Evolutionary conservation across 1,140 invertebrate genomes (phyloP).

Genomic region (Hylaeus volcanicus): DNA sequence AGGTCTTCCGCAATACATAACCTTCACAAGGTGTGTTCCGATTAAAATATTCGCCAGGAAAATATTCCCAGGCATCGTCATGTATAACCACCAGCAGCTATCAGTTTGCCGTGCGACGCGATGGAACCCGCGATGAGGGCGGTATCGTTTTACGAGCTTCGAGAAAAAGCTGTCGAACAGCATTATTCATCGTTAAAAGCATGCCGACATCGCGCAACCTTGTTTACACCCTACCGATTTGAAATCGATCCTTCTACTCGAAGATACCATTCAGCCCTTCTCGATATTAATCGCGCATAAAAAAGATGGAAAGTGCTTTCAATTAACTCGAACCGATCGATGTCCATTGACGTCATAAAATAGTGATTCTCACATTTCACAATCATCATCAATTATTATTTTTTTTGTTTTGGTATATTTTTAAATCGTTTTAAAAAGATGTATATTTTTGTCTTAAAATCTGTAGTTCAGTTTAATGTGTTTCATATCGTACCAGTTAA

Average conservation of each 20-base stretch:
- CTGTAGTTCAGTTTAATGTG: too few species aligned
- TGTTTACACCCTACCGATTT: not conserved
- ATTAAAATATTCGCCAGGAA: not conserved
- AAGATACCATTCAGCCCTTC: not conserved
- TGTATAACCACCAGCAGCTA: slow-evolving; percentile 15
- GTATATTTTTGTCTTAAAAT: too few species aligned
- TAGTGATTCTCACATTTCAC: too few species aligned
- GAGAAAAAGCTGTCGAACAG: slow-evolving; percentile 34
- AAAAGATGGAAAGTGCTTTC: not conserved
- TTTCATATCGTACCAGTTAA: too few species aligned
- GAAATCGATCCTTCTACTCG: not conserved
- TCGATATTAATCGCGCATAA: not conserved
- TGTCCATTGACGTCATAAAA: too few species aligned
- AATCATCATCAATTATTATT: too few species aligned
- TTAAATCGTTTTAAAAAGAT: too few species aligned
- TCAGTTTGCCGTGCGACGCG: slow-evolving; percentile 16
- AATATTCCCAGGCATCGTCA: not conserved
- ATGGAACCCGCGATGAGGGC: not conserved
- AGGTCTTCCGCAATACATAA: not conserved
- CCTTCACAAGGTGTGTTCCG: not conserved
- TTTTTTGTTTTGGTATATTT: too few species aligned
- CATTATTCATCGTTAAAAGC: slow-evolving; percentile 50
- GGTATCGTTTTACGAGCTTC: slow-evolving; percentile 45
- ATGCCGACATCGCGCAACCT: too few species aligned
- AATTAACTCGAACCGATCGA: too few species aligned